Evolutionary conservation across 2,888 invertebrate genomes (phyloP), one percentile per base, ranked within the genome.

Genomic region (Salticus scenicus): DNA sequence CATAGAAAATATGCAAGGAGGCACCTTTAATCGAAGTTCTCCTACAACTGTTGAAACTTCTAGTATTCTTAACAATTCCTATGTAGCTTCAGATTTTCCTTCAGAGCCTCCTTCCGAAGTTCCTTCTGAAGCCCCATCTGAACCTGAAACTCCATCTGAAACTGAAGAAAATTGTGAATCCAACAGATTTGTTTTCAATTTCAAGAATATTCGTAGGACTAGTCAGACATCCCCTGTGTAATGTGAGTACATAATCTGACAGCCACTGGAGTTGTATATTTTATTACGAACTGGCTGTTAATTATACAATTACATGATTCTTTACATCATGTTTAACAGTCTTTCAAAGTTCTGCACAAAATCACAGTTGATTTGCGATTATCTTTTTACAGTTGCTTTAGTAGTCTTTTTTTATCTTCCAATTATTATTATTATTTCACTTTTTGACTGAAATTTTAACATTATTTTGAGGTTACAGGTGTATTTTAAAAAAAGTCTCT

Each of bases 1-100:
- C 30, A 87, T 87, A 47, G 87, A 87, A 24, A 87, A 87, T 67
- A 87, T 87, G 87, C 87, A 87, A 74, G 70, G 81, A 41, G 87
- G 87, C 20, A 82, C 64, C 70, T 87, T 82, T 70, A 70, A 78
- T 5, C 70, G 87, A 28, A 82, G 70, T 64, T 27, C 78, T 17
- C 81, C 87, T 14, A 27, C 33, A 37, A 63, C 73, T 64, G 78
- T 78, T 82, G 87, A 87, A 74, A 82, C 81, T 12, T 66, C 74
- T 1, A 73, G 81, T 37, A 81, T 87, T 42, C 66, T 82, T 28
- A 78, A 74, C 31, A 87, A 74, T 87, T 67, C 75, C 8, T 81
- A 86, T 69, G 70, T 64, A 24, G 20, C 75, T 27, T 47, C 81
- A 30, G 86, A 87, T 12, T 73, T 33, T 31, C 81, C 87, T 28